Conservation (phyloP, 1,140 invertebrate genomes). For the Thaumatotibia leucotreta region DNA sequence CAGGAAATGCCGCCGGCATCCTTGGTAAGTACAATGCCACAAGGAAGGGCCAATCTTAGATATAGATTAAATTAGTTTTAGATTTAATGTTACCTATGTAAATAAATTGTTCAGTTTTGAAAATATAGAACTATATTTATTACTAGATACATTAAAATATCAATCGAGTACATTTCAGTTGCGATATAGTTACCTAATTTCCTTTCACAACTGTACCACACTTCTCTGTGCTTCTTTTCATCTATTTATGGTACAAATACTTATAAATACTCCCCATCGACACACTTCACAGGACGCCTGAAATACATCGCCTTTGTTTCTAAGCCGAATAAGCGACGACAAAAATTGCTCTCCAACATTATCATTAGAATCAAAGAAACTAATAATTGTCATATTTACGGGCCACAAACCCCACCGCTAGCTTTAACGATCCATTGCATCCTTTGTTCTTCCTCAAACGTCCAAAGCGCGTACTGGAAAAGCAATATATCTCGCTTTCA, state of each 20-base stretch:
- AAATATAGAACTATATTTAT: too few species aligned
- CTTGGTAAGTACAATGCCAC: too few species aligned
- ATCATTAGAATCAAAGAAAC: slow-evolving; percentile 12
- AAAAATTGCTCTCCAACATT: not conserved
- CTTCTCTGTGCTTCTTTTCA: not conserved
- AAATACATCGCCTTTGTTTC: slow-evolving; percentile 8
- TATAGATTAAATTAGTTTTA: too few species aligned
- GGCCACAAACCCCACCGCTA: slow-evolving; percentile 6
- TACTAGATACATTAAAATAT: too few species aligned
- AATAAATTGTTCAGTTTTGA: too few species aligned
- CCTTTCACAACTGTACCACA: too few species aligned
- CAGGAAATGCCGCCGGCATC: too few species aligned
- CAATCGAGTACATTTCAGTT: too few species aligned
- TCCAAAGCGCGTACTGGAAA: not conserved
- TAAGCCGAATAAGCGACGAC: not conserved
- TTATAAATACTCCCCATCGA: not conserved
- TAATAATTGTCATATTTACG: slow-evolving; percentile 12
- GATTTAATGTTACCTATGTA: too few species aligned
- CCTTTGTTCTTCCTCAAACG: slow-evolving; percentile 11
- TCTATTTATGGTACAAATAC: not conserved
- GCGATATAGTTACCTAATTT: too few species aligned
- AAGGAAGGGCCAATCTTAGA: too few species aligned
- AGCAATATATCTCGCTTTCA: slow-evolving; percentile 13
- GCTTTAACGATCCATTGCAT: slow-evolving; percentile 15
- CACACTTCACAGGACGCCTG: slow-evolving; percentile 1